Conservation (phyloP, 2,797 vertebrate species). For the Rhinichthys osculus region DNA sequence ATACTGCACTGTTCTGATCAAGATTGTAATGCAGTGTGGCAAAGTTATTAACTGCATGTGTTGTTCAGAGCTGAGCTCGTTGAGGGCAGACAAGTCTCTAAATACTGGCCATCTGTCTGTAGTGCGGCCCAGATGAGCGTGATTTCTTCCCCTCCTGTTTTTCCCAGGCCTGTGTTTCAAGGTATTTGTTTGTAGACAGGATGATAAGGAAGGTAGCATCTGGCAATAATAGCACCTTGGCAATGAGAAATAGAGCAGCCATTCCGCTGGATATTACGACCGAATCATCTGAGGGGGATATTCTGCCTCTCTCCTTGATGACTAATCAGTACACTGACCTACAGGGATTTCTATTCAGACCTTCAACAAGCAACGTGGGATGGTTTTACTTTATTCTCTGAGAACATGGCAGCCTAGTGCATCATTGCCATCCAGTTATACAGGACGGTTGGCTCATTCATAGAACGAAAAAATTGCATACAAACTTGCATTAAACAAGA, state of each 20-base stretch:
- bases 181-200: slow-evolving; percentile 48
- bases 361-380: background rate
- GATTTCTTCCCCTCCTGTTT: slow-evolving; percentile 45
- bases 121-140: slow-evolving; percentile 7
- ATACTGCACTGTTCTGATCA: background rate
- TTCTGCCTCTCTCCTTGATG: slow-evolving; percentile 51
- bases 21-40: slow-evolving; percentile 33
- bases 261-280: slow-evolving; percentile 37
- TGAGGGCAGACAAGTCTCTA: slow-evolving; percentile 36
- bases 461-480: slow-evolving; percentile 8
- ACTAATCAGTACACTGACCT: slow-evolving; percentile 53
- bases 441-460: slow-evolving; percentile 3
- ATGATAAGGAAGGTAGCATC: slow-evolving; percentile 54
- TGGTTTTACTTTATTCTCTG: slow-evolving; percentile 6
- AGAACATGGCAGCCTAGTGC: background rate
- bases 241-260: slow-evolving; percentile 51
- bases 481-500: slow-evolving; percentile 26
- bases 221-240: slow-evolving; percentile 60
- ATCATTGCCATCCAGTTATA: slow-evolving; percentile 14
- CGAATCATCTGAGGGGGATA: slow-evolving; percentile 33
- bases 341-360: slow-evolving; percentile 38
- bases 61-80: slow-evolving; percentile 17
- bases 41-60: slow-evolving; percentile 34
- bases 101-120: slow-evolving; percentile 53
- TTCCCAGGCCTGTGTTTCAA: slow-evolving; percentile 32